A percentile compares a stretch with the other conserved stretches of the same genome.
phyloP scores from a whole-genome alignment of 30 jellyfish, hydroid and myxozoan species.

The Sanderia malayensis region DNA sequence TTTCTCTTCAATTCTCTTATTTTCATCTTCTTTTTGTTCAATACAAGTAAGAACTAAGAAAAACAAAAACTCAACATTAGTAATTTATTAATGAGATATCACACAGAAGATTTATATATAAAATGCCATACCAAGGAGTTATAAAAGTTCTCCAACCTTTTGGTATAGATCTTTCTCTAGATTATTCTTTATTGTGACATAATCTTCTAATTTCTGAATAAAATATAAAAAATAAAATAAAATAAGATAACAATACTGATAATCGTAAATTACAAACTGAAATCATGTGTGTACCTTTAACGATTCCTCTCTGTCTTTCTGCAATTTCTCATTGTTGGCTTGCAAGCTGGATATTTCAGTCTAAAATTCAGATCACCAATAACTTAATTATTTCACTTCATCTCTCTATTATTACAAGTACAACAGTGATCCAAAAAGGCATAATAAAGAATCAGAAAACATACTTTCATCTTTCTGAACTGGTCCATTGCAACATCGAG shows the following conservation, averaged over 20 bases:
- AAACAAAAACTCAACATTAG: no score
- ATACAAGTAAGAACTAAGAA: conserved; percentile 35
- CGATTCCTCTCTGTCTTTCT: conserved; percentile 35
- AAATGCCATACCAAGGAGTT: no score
- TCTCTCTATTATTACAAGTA: no score
- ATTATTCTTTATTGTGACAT: conserved; percentile 16
- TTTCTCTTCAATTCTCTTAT: conserved; percentile 47
- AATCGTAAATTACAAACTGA: no score
- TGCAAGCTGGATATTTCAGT: conserved; percentile 18
- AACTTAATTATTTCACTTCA: no score
- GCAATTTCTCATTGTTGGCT: conserved; percentile 26
- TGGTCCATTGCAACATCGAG: conserved; percentile 44
- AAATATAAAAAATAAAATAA: no score
- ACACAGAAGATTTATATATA: no score
- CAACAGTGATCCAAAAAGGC: no score
- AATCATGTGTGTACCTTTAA: conserved; percentile 29
- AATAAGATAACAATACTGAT: no score
- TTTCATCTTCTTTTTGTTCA: conserved; percentile 50
- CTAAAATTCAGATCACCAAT: no score
- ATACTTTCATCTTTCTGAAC: conserved; percentile 44
- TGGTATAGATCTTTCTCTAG: conserved; percentile 41
- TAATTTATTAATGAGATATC: no score
- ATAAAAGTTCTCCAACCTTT: conserved; percentile 17
- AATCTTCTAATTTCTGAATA: conserved; percentile 48
- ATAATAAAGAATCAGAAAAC: no score